Conservation (phyloP, 2,113 vertebrate species). For the Myiozetetes cayanensis region DNA sequence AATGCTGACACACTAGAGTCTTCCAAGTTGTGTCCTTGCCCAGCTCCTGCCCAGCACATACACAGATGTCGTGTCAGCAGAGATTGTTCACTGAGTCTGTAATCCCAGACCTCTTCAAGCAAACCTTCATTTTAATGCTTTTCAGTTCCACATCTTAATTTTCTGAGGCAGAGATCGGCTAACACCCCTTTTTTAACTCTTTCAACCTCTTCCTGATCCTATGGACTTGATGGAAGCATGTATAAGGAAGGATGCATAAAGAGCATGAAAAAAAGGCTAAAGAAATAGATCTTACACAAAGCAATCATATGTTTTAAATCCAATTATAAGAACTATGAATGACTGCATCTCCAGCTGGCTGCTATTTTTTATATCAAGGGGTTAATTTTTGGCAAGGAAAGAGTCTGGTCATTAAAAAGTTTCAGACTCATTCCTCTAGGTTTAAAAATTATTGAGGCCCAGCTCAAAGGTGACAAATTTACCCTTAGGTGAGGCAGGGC, state of each 20-base stretch:
- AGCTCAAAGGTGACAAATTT: not conserved
- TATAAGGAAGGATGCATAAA: not conserved
- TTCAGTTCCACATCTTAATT: not conserved
- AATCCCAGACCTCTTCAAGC: not conserved
- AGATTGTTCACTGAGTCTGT: not conserved
- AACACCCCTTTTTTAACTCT: not conserved
- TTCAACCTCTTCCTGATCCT: not conserved
- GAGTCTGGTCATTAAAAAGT: not conserved
- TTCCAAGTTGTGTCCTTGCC: not conserved
- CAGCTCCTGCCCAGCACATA: not conserved
- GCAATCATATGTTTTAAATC: not conserved
- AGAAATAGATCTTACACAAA: not conserved
- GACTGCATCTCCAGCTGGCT: not conserved
- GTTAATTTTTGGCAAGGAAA: not conserved
- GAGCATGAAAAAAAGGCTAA: not conserved
- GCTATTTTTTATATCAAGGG: not conserved
- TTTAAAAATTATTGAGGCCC: not conserved
- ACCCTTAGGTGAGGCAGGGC: not conserved
- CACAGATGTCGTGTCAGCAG: not conserved
- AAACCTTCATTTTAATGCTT: not conserved
- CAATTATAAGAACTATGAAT: not conserved
- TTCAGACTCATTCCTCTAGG: not conserved
- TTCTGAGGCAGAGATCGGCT: not conserved
- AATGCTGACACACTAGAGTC: not conserved
- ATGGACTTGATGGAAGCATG: not conserved